Evolutionary conservation across 2,797 vertebrate genomes (phyloP).

Genomic region (Clarias fuscus): DNA sequence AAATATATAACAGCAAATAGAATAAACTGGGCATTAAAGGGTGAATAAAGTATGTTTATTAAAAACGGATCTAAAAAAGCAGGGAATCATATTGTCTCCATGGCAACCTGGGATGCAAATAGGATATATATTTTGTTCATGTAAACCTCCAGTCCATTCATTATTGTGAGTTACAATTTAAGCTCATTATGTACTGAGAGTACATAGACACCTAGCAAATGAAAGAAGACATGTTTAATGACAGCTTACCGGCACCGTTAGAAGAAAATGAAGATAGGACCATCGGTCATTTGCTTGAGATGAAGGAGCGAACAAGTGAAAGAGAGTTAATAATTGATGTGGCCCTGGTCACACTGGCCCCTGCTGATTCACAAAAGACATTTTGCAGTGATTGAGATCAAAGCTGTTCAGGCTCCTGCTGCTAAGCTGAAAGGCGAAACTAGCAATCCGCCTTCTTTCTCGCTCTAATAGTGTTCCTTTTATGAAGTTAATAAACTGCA

Average conservation of each 20-base stretch:
- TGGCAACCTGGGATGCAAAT: background rate
- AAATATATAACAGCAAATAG: background rate
- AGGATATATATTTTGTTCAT: background rate
- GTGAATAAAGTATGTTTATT: background rate
- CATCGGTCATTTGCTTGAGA: constrained; percentile 28
- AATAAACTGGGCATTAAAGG: background rate
- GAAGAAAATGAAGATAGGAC: constrained; percentile 29
- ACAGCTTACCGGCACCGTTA: constrained; percentile 26
- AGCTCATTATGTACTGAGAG: background rate
- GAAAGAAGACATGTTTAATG: constrained; percentile 14
- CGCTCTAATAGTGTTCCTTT: constrained; percentile 87
- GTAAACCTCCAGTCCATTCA: background rate
- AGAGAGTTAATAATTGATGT: constrained; percentile 80
- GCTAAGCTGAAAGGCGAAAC: constrained; percentile 82
- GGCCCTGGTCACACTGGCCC: constrained; percentile 74
- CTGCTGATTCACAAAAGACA: constrained; percentile 84
- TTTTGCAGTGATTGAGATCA: constrained; percentile 91
- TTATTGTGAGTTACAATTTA: background rate
- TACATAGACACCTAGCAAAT: background rate
- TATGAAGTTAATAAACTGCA: constrained; percentile 90
- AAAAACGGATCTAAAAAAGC: background rate
- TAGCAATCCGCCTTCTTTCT: constrained; percentile 75
- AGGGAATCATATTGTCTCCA: background rate
- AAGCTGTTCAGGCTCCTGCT: constrained; percentile 81
- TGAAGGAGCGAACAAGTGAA: constrained; percentile 12